Conservation (phyloP, 2,113 vertebrate genomes). For the Gymnogyps californianus region DNA sequence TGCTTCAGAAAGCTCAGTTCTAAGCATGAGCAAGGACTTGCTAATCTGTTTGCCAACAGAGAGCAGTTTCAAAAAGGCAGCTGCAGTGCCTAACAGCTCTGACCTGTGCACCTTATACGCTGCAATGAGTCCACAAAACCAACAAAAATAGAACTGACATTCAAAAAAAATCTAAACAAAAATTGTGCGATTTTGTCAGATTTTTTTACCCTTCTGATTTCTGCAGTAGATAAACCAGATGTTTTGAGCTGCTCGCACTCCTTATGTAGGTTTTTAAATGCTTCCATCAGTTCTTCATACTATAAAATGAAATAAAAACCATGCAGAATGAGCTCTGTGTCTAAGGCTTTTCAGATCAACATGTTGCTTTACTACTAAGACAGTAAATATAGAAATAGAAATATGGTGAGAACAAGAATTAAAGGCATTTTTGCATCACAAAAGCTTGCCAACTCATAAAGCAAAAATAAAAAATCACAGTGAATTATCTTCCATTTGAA, state of each 20-base stretch:
- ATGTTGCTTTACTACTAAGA: not conserved
- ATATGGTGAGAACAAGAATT: not conserved
- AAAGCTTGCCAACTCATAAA: not conserved
- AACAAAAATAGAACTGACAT: not conserved
- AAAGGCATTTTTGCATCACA: not conserved
- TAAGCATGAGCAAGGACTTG: not conserved
- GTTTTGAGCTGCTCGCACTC: slow-evolving; percentile 92
- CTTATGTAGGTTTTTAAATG: slow-evolving; percentile 93
- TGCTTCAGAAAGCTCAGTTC: slow-evolving; percentile 13
- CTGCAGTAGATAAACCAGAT: slow-evolving; percentile 92
- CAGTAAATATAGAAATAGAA: not conserved
- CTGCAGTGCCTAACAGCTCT: not conserved
- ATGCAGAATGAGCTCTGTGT: not conserved
- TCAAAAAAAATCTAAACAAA: not conserved
- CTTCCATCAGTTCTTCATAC: slow-evolving; percentile 96
- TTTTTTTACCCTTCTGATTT: slow-evolving; percentile 90
- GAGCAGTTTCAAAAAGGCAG: not conserved
- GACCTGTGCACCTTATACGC: not conserved
- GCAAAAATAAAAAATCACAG: not conserved
- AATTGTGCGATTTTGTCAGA: not conserved
- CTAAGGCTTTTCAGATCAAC: not conserved
- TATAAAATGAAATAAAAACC: slow-evolving; percentile 60
- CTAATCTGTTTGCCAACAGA: slow-evolving; percentile 19
- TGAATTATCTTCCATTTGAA: not conserved
- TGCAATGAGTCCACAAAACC: not conserved